Percentiles rank a stretch among this genome's conserved stretches.
phyloP scores from a whole-genome alignment of 2,888 invertebrate species.

The Euspilapteryx auroguttella region DNA sequence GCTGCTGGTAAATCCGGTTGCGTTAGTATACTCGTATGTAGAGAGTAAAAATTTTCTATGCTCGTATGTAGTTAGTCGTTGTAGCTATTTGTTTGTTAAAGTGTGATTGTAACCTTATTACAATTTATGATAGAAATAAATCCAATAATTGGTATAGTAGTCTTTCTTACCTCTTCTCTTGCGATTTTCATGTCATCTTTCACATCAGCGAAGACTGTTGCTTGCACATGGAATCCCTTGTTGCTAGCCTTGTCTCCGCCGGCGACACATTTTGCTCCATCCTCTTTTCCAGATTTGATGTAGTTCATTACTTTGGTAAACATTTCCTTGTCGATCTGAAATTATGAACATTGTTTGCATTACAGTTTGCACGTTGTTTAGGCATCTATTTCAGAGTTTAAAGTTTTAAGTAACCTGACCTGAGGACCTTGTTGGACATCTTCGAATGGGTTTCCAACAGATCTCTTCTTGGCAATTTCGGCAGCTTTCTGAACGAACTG shows the following conservation, averaged over 20 bases:
- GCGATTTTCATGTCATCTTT: slow-evolving; percentile 78
- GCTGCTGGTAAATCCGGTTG: too few relatives aligned
- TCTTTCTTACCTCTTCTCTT: slow-evolving; percentile 80
- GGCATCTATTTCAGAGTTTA: too few relatives aligned
- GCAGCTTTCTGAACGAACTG: slow-evolving; percentile 78
- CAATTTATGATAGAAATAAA: too few relatives aligned
- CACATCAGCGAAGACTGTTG: slow-evolving; percentile 79
- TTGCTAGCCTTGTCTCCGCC: slow-evolving; percentile 73
- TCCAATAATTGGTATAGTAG: too few relatives aligned
- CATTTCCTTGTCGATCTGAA: slow-evolving; percentile 73
- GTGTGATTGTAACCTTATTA: too few relatives aligned
- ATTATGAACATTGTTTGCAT: too few relatives aligned
- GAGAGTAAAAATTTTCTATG: too few relatives aligned
- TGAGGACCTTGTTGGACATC: slow-evolving; percentile 82
- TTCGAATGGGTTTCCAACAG: slow-evolving; percentile 84
- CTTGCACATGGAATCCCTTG: slow-evolving; percentile 76
- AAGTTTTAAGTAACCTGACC: too few relatives aligned
- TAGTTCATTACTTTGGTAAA: slow-evolving; percentile 73
- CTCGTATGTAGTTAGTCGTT: too few relatives aligned
- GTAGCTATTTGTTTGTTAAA: too few relatives aligned
- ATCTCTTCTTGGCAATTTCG: slow-evolving; percentile 67
- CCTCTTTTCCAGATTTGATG: slow-evolving; percentile 75
- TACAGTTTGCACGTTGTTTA: too few relatives aligned
- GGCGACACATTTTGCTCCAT: slow-evolving; percentile 77
- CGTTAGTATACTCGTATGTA: too few relatives aligned